Evolutionary conservation across 2,113 vertebrate genomes (phyloP).

Genomic region (Eulemur rufifrons): DNA sequence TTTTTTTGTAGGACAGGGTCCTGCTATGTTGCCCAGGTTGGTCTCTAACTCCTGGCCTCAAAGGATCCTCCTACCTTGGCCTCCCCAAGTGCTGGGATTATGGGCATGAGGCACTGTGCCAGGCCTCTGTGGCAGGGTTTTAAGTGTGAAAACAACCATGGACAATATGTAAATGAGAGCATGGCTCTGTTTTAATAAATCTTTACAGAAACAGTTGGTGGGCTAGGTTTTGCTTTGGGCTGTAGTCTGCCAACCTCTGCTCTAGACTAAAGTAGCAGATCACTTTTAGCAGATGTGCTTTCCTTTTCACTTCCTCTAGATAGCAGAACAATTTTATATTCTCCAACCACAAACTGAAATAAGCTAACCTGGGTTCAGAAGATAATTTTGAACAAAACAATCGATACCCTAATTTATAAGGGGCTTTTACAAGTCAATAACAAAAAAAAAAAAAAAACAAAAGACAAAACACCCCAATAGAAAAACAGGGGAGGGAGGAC

Average conservation of each 20-base stretch:
- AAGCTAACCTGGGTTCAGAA: neutral
- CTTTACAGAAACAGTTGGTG: neutral
- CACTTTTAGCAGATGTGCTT: neutral
- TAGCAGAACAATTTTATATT: neutral
- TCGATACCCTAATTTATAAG: neutral
- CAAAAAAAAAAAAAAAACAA: neutral
- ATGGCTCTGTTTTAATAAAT: neutral
- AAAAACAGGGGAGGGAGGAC: rapidly evolving
- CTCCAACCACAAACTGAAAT: neutral
- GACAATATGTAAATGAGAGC: neutral
- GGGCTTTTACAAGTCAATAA: neutral
- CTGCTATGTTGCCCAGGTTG: too few relatives aligned
- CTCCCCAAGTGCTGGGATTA: too few relatives aligned
- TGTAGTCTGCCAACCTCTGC: neutral
- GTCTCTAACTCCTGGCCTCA: too few relatives aligned
- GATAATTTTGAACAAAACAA: neutral
- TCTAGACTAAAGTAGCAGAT: neutral
- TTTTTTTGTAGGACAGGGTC: too few relatives aligned
- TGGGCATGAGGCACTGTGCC: too few relatives aligned
- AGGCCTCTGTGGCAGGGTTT: neutral
- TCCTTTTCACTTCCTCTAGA: neutral
- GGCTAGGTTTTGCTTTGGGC: neutral
- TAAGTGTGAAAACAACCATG: neutral
- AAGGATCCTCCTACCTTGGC: too few relatives aligned
- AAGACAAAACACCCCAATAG: neutral